Percentiles rank a stretch among this genome's conserved stretches.
These are phyloP conservation scores for Eristalis tenax DNA, from an alignment of 2,888 invertebrate genomes.

Conservation along the genomic window DNA sequence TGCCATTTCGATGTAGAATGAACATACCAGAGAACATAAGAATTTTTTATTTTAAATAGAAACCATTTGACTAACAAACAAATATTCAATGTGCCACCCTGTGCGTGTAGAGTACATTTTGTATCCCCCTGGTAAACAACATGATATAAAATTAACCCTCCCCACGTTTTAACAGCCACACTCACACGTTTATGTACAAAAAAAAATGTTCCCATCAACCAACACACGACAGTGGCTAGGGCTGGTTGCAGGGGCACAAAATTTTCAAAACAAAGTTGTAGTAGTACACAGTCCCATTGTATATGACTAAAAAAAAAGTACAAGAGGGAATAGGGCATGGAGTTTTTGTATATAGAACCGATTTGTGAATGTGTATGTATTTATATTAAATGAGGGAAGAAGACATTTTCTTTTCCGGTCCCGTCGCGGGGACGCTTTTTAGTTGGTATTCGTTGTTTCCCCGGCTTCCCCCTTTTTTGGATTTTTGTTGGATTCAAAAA, in stretches of 20 bases:
- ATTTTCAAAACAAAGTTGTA: conserved; percentile 19
- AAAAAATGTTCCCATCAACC: conserved; percentile 52
- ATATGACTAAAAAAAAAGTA: conserved; percentile 25
- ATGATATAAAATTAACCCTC: conserved; percentile 67
- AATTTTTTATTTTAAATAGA: conserved; percentile 19
- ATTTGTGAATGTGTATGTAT: conserved; percentile 32
- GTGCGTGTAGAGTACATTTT: conserved; percentile 22
- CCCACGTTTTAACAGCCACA: conserved; percentile 34
- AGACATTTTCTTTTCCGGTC: conserved; percentile 71
- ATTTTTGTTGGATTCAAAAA: not conserved
- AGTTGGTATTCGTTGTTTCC: conserved; percentile 26
- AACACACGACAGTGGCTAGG: not conserved
- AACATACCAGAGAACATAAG: conserved; percentile 16
- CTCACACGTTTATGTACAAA: conserved; percentile 8
- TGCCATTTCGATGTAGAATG: conserved; percentile 45
- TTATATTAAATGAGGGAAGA: conserved; percentile 65
- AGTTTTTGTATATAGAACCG: conserved; percentile 76
- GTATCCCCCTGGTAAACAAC: conserved; percentile 59
- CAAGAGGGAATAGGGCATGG: conserved; percentile 73
- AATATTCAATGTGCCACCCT: conserved; percentile 54
- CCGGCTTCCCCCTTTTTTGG: not conserved
- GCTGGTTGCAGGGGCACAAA: conserved; percentile 53
- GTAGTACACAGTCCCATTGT: not conserved
- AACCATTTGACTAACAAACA: conserved; percentile 32
- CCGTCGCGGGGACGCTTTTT: conserved; percentile 48